phyloP scores from a whole-genome alignment of 2,113 vertebrate genomes.

The Antechinus flavipes region DNA sequence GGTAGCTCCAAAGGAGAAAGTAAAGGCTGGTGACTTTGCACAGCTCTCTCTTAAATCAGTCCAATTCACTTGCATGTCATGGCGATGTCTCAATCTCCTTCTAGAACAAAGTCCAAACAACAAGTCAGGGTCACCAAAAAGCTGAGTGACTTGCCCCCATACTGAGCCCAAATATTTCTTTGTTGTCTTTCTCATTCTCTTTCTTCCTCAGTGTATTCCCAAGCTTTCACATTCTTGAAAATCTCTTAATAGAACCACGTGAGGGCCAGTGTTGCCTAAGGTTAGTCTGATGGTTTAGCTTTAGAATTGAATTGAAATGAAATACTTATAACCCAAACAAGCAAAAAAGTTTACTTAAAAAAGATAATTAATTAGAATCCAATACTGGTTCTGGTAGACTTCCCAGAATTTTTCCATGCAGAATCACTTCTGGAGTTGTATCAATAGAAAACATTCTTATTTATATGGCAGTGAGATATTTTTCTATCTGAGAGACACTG shows the following conservation, averaged over 20 bases:
- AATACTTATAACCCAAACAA: not conserved
- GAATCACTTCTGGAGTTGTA: not conserved
- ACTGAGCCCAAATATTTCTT: not conserved
- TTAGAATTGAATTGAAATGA: not conserved
- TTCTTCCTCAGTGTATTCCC: not conserved
- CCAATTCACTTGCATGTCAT: no score
- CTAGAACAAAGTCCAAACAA: no score
- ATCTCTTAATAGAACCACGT: not conserved
- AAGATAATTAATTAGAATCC: not conserved
- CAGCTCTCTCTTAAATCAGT: no score
- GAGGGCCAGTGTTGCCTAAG: not conserved
- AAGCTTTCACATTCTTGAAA: not conserved
- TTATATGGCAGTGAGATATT: not conserved
- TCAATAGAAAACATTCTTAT: not conserved
- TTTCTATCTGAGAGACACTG: not conserved
- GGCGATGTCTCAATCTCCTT: no score
- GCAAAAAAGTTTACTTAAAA: not conserved
- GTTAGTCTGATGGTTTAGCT: not conserved
- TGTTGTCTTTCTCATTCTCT: not conserved
- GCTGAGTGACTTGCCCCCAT: not conserved
- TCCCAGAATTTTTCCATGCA: not conserved
- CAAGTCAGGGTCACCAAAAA: not conserved
- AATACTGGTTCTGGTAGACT: not conserved
- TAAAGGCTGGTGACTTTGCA: no score
- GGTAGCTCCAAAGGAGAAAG: no score